Conservation (phyloP, 1,140 invertebrate genomes). For the Drosophila murphyi region DNA sequence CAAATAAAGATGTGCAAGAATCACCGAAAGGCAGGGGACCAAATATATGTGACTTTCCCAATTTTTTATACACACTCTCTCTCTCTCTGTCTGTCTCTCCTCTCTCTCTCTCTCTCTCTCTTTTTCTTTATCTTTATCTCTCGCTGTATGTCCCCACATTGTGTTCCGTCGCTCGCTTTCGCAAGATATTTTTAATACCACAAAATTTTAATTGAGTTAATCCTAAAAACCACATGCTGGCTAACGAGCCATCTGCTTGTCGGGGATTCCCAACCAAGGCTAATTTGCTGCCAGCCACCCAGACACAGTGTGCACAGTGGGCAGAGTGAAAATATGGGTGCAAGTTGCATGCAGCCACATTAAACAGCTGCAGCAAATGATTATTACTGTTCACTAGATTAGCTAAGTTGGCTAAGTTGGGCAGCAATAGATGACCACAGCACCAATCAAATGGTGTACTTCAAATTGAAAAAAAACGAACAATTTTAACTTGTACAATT, state of each 20-base stretch:
- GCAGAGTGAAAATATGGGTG: not conserved
- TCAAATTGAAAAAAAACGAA: conserved; percentile 1
- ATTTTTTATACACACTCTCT: conserved; percentile 16
- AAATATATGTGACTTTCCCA: conserved; percentile 51
- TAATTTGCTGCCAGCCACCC: conserved; percentile 49
- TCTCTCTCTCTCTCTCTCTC: conserved; percentile 1
- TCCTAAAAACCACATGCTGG: conserved; percentile 71
- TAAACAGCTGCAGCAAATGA: conserved; percentile 68
- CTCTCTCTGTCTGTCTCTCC: conserved; percentile 3
- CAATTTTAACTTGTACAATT: not conserved
- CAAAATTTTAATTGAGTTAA: conserved; percentile 82
- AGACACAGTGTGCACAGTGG: not conserved
- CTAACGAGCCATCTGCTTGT: conserved; percentile 72
- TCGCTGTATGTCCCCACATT: no score
- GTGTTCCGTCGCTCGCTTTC: conserved; percentile 7
- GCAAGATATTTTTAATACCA: conserved; percentile 69
- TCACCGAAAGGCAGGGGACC: conserved; percentile 1
- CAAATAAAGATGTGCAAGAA: conserved; percentile 71
- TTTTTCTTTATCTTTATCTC: conserved; percentile 10
- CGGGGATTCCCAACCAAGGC: conserved; percentile 37
- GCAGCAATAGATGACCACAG: not conserved
- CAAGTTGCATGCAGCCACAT: conserved; percentile 43
- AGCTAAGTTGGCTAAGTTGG: conserved; percentile 63
- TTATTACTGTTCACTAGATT: conserved; percentile 65
- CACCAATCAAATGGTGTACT: no score